A percentile compares a stretch with the other conserved stretches of the same genome.
Evolutionary conservation across 2,113 vertebrate species (phyloP).

Genomic region (Drymodes brunneopygia): DNA sequence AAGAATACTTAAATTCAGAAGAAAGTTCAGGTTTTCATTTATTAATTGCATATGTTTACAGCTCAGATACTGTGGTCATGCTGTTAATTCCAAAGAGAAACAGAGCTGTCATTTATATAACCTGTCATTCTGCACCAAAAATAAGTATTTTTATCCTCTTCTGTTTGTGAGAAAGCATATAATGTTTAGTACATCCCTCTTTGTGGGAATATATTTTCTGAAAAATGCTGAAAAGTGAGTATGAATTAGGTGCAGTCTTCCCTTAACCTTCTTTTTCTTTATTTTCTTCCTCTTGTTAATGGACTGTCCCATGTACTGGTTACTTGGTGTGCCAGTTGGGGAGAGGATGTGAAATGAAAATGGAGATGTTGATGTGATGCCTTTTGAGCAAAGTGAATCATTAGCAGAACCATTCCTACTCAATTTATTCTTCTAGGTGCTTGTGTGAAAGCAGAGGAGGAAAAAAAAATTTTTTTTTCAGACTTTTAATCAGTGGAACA

Average conservation of each 20-base stretch:
- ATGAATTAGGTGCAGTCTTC: neutral
- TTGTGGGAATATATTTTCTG: neutral
- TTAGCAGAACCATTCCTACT: neutral
- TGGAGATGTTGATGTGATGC: neutral
- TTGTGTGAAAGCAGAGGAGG: neutral
- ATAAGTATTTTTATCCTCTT: neutral
- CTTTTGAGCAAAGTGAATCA: neutral
- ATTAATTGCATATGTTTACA: neutral
- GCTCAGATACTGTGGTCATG: neutral
- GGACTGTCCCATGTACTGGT: neutral
- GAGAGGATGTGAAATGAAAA: neutral
- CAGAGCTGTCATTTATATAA: neutral
- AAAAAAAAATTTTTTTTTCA: neutral
- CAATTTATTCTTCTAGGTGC: neutral
- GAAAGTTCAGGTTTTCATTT: neutral
- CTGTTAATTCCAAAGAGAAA: neutral
- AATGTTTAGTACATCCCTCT: neutral
- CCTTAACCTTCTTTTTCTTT: neutral
- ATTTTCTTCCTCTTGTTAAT: neutral
- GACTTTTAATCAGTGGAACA: neutral
- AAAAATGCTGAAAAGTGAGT: neutral
- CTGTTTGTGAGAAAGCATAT: neutral
- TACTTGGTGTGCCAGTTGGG: neutral
- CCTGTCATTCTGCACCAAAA: neutral
- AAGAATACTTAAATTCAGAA: neutral